Evolutionary conservation across 2,113 vertebrate species (phyloP), one percentile per base, ranked within the genome.

Genomic region (Nycticebus coucang): DNA sequence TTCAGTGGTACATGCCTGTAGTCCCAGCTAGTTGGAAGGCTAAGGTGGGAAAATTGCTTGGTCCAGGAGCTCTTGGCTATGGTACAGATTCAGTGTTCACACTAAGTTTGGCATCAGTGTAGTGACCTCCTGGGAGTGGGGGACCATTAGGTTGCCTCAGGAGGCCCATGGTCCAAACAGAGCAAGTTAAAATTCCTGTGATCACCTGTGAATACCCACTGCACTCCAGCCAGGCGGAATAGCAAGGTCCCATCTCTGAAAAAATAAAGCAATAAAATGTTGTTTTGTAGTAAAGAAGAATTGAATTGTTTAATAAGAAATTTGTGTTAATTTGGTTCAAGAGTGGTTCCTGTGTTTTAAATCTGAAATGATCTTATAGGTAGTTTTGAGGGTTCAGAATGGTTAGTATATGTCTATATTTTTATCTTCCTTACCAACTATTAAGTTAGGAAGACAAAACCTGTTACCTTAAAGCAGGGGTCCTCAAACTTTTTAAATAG

Each of bases 351-450:
- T 95, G 13, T 3, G 60, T 87, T 92, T 89, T 90, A 93, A 92
- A 94, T 94, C 87, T 37, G n/a, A 94, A 41, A 59, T 89, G 24
- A 57, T 89, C 30, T 93, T 89, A 59, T 0, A 78, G 60, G 68
- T 87, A 57, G 57, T 79, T 93, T 45, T 92, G 66, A 71, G 53
- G n/a, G 2, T 35, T 93, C 33, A 72, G n/a, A 90, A 83, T 35
- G 30, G 7, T 88, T 91, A n/a, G 24, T 83, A 28, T 26, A 68
- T 90, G 12, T 85, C 41, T 92, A 14, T 90, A 45, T 90, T 84
- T 84, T 95, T 92, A 33, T 91, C 35, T 88, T 90, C 21, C 12
- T 90, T 53, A 91, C 7, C 21, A 86, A 35, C 41, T 41, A 69
- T 45, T 84, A 75, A 77, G 24, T 64, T 87, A 87, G 78, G n/a